Evolutionary conservation across 2,113 vertebrate species (phyloP), one percentile per base, ranked within the genome.

Genomic region (Xiphophorus hellerii): DNA sequence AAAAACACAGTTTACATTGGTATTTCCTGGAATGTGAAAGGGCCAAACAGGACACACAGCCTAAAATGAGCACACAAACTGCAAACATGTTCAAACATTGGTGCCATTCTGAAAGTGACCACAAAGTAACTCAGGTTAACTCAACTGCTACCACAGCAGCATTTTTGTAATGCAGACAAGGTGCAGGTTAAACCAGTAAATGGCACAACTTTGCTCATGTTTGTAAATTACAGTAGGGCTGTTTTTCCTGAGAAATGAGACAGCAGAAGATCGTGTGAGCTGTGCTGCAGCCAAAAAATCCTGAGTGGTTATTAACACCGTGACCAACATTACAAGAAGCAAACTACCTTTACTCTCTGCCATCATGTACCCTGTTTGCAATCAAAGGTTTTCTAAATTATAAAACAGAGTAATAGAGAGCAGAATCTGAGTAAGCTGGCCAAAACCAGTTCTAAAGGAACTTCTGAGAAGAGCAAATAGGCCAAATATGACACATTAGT

Each of bases 21-120:
- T 54, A 91, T 92, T 92, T 91, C 89, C 91, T 90, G 91, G 88
- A 91, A 93, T 92, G 90, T 73, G 71, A 83, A 91, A 73, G 84
- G 85, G 81, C 80, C 61, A 84, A 85, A 88, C 83, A 27, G 82
- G 73, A 85, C 80, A 84, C 76, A 88, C 86, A 44, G 77, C 84
- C 75, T 68, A 64, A 76, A 84, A 85, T 27, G 69, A 83, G 81
- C 80, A 71, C 83, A 87, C 73, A 88, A 79, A 86, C 81, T 72
- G 73, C 71, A 83, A 71, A 80, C 90, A 83, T 78, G 89, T 86
- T 89, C 76, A 87, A 86, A 87, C 89, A 86, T 12, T 76, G 77
- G 71, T 9, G 60, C 61, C 33, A 68, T 62, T 48, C 64, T 81
- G 8, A 58, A n/a, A 31, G 71, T 37, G 77, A 63, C 80, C 85